These are phyloP conservation scores for Sandelia bainsii DNA, from an alignment of 2,797 vertebrate species.

Conservation along the genomic window DNA sequence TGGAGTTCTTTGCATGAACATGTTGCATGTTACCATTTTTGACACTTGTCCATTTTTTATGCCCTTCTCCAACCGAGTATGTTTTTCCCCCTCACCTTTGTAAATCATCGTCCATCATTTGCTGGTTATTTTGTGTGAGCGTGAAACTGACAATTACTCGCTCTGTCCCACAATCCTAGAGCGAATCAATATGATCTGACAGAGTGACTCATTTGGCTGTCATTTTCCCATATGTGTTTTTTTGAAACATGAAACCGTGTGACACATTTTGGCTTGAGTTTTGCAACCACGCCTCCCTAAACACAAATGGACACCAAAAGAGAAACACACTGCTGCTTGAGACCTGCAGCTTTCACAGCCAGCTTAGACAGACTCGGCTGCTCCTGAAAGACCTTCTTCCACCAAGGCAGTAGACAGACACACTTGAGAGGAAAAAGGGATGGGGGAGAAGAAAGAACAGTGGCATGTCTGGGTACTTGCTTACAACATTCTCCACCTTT, in stretches of 20 bases:
- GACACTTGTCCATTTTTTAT: constrained; percentile 66
- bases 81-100: constrained; percentile 15
- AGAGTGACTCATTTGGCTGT: constrained; percentile 76
- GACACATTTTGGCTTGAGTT: constrained; percentile 55
- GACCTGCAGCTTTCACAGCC: constrained; percentile 56
- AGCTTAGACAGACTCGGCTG: constrained; percentile 75
- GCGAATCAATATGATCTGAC: constrained; percentile 75
- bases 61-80: constrained; percentile 17
- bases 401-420: constrained; percentile 50
- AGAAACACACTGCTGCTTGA: constrained; percentile 21
- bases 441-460: constrained; percentile 28
- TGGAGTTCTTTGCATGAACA: constrained; percentile 43
- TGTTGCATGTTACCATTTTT: constrained; percentile 49
- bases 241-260: constrained; percentile 72
- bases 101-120: constrained; percentile 61
- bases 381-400: constrained; percentile 64
- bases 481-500: constrained; percentile 69
- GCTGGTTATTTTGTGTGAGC: constrained; percentile 51
- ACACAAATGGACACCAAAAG: constrained; percentile 44
- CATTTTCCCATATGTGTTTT: constrained; percentile 60
- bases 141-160: constrained; percentile 76
- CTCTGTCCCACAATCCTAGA: constrained; percentile 56
- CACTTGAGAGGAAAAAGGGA: constrained; percentile 52
- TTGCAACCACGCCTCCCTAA: constrained; percentile 20
- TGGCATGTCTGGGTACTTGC: constrained; percentile 56